A percentile compares a stretch with the other conserved stretches of the same genome.
phyloP scores from a whole-genome alignment of 2,797 vertebrate genomes.

The Myotis myotis region DNA sequence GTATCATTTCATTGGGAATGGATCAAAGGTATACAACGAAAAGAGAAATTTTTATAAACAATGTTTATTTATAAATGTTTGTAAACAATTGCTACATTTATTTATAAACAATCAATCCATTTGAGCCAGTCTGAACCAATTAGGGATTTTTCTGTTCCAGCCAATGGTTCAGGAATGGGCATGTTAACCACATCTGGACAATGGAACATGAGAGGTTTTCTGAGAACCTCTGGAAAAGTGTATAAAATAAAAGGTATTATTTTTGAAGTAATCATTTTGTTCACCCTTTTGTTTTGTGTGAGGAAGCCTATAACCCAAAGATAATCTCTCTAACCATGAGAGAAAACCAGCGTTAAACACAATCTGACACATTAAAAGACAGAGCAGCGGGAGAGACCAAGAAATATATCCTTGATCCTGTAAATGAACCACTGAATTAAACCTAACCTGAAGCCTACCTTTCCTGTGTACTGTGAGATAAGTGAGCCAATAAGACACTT shows the following conservation, averaged over 20 bases:
- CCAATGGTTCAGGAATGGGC: not conserved
- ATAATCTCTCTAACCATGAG: not conserved
- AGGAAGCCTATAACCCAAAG: not conserved
- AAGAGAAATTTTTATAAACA: not conserved
- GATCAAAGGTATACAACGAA: not conserved
- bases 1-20: not conserved
- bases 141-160: not conserved
- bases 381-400: not conserved
- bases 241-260: not conserved
- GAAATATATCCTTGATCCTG: not conserved
- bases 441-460: not conserved
- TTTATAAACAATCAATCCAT: no score
- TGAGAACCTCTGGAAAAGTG: not conserved
- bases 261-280: not conserved
- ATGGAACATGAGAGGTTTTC: not conserved
- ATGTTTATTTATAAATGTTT: not conserved
- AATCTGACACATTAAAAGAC: not conserved
- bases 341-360: not conserved
- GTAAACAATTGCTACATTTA: not conserved
- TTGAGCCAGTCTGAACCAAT: not conserved
- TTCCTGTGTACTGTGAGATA: not conserved
- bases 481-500: not conserved
- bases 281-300: not conserved
- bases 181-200: not conserved
- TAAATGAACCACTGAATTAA: not conserved